phyloP scores from a whole-genome alignment of 2,113 vertebrate species.

The Mola mola region DNA sequence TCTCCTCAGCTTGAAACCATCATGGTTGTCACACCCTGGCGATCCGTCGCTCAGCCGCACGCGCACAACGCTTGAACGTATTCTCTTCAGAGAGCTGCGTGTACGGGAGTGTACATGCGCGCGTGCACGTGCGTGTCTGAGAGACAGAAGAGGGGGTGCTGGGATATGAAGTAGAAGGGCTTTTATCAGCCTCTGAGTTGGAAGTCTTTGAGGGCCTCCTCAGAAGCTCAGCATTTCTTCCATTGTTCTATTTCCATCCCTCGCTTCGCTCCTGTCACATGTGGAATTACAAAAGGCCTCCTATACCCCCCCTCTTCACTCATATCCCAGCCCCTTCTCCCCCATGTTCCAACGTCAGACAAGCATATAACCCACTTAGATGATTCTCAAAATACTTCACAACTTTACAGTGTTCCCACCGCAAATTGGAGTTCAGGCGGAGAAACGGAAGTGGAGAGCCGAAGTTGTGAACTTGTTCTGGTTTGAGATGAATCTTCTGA shows the following conservation, averaged over 20 bases:
- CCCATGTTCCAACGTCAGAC: constrained; percentile 68
- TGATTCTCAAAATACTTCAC: constrained; percentile 76
- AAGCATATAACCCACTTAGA: constrained; percentile 78
- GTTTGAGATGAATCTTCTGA: constrained; percentile 32
- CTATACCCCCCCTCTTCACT: constrained; percentile 52
- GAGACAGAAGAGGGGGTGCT: constrained; percentile 64
- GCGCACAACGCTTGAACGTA: constrained; percentile 68
- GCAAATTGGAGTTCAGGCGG: constrained; percentile 62
- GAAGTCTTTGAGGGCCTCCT: constrained; percentile 81
- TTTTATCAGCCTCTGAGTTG: constrained; percentile 83
- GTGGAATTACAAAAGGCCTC: constrained; percentile 81
- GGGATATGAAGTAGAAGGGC: constrained; percentile 75
- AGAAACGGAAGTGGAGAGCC: constrained; percentile 50
- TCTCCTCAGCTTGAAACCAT: constrained; percentile 76
- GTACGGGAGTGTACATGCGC: constrained; percentile 33
- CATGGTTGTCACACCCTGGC: constrained; percentile 76
- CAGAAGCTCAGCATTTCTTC: constrained; percentile 80
- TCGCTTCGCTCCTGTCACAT: constrained; percentile 80
- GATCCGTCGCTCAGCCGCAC: constrained; percentile 72
- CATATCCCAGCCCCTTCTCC: constrained; percentile 58
- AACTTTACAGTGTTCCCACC: constrained; percentile 66
- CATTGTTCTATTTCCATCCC: constrained; percentile 84
- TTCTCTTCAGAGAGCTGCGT: constrained; percentile 69
- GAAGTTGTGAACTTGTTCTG: constrained; percentile 66
- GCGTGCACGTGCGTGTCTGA: constrained; percentile 42